phyloP scores from a whole-genome alignment of 2,888 invertebrate species.

The Tetranychus piercei region DNA sequence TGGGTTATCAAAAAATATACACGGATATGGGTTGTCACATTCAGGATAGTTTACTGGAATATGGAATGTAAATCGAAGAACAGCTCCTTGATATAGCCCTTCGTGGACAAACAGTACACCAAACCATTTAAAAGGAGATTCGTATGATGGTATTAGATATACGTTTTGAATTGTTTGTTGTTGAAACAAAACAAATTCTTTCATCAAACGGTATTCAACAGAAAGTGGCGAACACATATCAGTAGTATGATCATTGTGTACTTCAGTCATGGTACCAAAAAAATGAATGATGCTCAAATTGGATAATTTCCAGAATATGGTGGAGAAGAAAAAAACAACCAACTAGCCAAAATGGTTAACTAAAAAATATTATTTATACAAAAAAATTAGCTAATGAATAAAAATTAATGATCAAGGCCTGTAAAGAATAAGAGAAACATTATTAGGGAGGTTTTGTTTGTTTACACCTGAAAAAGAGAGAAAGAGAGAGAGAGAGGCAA shows the following conservation, averaged over 20 bases:
- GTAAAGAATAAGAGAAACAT: too few relatives aligned
- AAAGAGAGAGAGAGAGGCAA: too few relatives aligned
- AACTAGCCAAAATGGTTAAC: too few relatives aligned
- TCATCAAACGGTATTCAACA: slow-evolving; percentile 17
- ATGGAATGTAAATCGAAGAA: slow-evolving; percentile 68
- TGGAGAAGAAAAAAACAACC: too few relatives aligned
- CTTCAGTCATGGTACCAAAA: too few relatives aligned
- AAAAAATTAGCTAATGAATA: too few relatives aligned
- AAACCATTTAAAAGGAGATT: slow-evolving; percentile 64
- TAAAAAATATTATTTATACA: too few relatives aligned
- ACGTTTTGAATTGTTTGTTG: slow-evolving; percentile 68
- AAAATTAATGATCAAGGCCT: too few relatives aligned
- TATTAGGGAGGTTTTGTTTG: too few relatives aligned
- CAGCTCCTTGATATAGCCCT: slow-evolving; percentile 69
- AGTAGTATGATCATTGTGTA: background rate
- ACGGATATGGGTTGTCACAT: slow-evolving; percentile 40
- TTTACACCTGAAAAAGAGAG: too few relatives aligned
- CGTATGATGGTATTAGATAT: slow-evolving; percentile 77
- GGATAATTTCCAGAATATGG: too few relatives aligned
- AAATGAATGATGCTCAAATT: too few relatives aligned
- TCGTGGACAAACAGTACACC: slow-evolving; percentile 72
- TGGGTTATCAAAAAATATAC: slow-evolving; percentile 59
- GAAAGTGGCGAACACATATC: background rate
- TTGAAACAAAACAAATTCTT: slow-evolving; percentile 47
- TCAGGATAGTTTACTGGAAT: slow-evolving; percentile 71